Conservation (phyloP, 37 sponge, comb jelly and placozoan species). For the Aphrocallistes beatrix region DNA sequence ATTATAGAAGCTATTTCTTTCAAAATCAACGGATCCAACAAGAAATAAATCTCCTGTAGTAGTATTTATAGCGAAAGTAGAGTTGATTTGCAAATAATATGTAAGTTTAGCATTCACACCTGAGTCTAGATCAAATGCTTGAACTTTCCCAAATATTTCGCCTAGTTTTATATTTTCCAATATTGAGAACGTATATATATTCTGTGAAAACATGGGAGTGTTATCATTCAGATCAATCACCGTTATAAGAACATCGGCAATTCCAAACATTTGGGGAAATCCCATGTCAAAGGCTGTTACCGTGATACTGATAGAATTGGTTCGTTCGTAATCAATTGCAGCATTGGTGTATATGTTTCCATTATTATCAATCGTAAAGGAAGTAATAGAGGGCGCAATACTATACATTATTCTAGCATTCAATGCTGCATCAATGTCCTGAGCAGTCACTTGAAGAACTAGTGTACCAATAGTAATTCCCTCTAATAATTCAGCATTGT, state of each 20-base stretch:
- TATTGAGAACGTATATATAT: neutral
- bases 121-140: neutral
- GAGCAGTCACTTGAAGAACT: neutral
- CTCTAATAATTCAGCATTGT: neutral
- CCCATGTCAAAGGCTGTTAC: constrained; percentile 8
- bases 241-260: neutral
- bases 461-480: neutral
- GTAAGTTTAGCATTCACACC: neutral
- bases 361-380: neutral
- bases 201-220: neutral
- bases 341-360: neutral
- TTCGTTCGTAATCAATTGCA: neutral
- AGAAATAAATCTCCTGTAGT: neutral
- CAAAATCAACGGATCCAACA: neutral
- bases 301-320: neutral
- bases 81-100: neutral
- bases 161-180: neutral
- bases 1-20: neutral
- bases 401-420: neutral
- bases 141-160: neutral
- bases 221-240: neutral
- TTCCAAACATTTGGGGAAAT: neutral
- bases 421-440: neutral
- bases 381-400: neutral
- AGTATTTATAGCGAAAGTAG: neutral